Evolutionary conservation across 2,888 invertebrate genomes (phyloP).

Genomic region (Lottia gigantea): DNA sequence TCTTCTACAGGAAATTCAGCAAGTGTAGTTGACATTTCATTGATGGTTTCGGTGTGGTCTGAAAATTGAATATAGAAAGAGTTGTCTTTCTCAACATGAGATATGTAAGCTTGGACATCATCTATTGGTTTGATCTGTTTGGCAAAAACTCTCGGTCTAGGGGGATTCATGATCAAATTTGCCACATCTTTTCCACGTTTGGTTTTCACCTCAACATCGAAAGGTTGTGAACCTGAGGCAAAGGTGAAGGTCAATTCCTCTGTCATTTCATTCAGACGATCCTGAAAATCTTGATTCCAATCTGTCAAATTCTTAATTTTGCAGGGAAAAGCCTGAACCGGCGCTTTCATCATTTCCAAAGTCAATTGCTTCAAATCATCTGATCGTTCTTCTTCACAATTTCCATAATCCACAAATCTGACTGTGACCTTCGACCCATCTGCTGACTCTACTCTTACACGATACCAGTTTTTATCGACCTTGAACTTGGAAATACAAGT

Average conservation of each 20-base stretch:
- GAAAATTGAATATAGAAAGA: constrained; percentile 37
- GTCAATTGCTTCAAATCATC: constrained; percentile 16
- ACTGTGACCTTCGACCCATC: constrained; percentile 71
- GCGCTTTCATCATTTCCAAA: constrained; percentile 19
- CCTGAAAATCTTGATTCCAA: constrained; percentile 10
- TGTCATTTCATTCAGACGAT: neutral
- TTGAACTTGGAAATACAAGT: constrained; percentile 74
- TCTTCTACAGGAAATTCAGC: constrained; percentile 14
- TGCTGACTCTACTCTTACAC: constrained; percentile 73
- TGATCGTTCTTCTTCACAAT: constrained; percentile 49
- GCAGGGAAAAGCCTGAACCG: constrained; percentile 30
- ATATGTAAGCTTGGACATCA: constrained; percentile 27
- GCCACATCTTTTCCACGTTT: neutral
- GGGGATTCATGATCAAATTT: constrained; percentile 13
- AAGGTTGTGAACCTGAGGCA: neutral
- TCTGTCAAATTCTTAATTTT: constrained; percentile 19
- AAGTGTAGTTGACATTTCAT: constrained; percentile 24
- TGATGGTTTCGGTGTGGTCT: constrained; percentile 20
- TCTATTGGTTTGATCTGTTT: constrained; percentile 19
- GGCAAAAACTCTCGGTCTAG: constrained; percentile 14
- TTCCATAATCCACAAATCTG: constrained; percentile 75
- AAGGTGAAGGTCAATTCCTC: neutral
- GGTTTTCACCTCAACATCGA: neutral
- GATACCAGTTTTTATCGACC: constrained; percentile 77
- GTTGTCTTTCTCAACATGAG: constrained; percentile 32